phyloP scores from a whole-genome alignment of 2,888 invertebrate species.

The Ceramica pisi region DNA sequence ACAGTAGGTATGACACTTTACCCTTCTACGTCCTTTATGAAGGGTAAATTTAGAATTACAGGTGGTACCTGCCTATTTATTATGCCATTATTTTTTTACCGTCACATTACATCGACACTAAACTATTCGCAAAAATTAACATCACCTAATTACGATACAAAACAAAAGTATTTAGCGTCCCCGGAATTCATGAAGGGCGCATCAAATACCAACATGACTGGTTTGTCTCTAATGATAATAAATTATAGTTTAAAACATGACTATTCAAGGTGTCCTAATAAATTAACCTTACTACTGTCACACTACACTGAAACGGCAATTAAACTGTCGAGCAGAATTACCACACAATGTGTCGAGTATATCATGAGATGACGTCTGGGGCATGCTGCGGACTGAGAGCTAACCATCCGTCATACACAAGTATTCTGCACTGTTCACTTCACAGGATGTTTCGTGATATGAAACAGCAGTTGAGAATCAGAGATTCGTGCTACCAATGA shows the following conservation, averaged over 20 bases:
- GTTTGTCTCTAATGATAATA: slow-evolving; percentile 85
- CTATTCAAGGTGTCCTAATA: slow-evolving; percentile 87
- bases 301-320: slow-evolving; percentile 87
- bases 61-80: slow-evolving; percentile 11
- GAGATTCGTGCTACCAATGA: background rate
- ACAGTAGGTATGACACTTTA: background rate
- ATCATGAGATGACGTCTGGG: slow-evolving; percentile 86
- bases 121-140: slow-evolving; percentile 35
- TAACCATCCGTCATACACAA: slow-evolving; percentile 82
- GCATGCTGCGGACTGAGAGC: slow-evolving; percentile 74
- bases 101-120: slow-evolving; percentile 14
- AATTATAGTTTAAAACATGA: slow-evolving; percentile 82
- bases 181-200: slow-evolving; percentile 56
- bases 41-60: slow-evolving; percentile 1
- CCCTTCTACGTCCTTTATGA: background rate
- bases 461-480: background rate
- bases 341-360: slow-evolving; percentile 89
- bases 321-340: slow-evolving; percentile 86
- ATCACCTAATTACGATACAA: slow-evolving; percentile 37
- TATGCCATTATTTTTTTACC: slow-evolving; percentile 21
- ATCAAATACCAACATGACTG: slow-evolving; percentile 72
- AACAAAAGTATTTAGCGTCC: slow-evolving; percentile 21
- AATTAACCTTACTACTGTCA: slow-evolving; percentile 86
- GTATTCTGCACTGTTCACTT: slow-evolving; percentile 68
- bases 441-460: slow-evolving; percentile 67